These are phyloP conservation scores for Apotomis turbidana DNA, from an alignment of 2,888 invertebrate genomes.

Conservation along the genomic window DNA sequence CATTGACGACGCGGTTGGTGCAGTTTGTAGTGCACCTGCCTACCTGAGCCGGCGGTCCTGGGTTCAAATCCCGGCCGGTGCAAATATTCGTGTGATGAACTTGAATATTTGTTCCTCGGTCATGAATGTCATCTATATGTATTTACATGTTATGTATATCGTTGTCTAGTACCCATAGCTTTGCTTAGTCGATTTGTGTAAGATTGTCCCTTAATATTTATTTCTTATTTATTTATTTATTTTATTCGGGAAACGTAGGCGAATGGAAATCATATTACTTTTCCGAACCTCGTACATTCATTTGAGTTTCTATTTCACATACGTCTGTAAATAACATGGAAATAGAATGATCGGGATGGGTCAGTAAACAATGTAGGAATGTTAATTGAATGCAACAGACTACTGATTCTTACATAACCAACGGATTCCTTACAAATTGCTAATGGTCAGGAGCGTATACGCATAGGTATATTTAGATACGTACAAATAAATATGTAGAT, in stretches of 20 bases:
- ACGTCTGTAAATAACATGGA: neutral
- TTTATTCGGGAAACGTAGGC: neutral
- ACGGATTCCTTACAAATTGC: neutral
- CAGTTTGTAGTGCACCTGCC: too few species aligned
- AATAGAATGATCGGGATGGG: neutral
- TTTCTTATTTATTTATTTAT: neutral
- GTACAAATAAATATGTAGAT: too few species aligned
- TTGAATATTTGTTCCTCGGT: too few species aligned
- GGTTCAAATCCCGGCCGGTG: too few species aligned
- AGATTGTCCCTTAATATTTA: too few species aligned
- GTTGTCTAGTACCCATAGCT: too few species aligned
- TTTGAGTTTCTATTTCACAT: neutral
- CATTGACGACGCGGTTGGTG: too few species aligned
- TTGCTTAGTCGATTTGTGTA: too few species aligned
- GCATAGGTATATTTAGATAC: neutral
- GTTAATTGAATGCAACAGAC: conserved; percentile 18
- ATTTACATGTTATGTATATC: too few species aligned
- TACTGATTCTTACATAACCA: conserved; percentile 9
- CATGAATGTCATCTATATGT: too few species aligned
- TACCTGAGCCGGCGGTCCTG: too few species aligned
- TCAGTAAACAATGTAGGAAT: conserved; percentile 19
- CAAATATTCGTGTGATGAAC: too few species aligned
- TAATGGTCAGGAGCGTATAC: neutral
- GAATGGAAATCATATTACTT: conserved; percentile 1
- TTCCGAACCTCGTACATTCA: neutral